Base-by-base conservation (phyloP, 1,140 invertebrate species). In the Drosophila bifasciata region DNA sequence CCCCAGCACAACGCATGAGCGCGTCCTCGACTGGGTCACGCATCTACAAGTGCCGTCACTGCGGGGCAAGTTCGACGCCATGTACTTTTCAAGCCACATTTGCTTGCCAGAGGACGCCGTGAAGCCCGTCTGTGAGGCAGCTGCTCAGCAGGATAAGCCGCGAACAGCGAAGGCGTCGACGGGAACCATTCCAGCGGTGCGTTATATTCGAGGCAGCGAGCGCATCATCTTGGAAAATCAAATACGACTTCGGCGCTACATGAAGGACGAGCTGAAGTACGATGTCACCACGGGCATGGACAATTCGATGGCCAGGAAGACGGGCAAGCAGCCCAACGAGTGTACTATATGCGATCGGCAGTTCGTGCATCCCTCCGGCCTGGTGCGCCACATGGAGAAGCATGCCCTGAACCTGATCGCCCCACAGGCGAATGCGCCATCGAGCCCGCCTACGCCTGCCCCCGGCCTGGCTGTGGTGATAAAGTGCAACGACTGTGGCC, bases 381-480 rank as follows among this genome's bases (percentile, higher is more conserved):
- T 91, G 21, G 64, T 71, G 16, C 79, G 91, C 9, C 91, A 91
- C 66, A 89, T 91, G 84, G 91, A 91, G 48, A 91, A 91, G 60
- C 91, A 91, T 67, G 79, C 81, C 2, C 40, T 91, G 17, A 89
- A 91, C 21, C 46, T 81, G 3, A 85, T 91, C 17, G 80, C 90
- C 1, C 53, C 62, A 0, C 63, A 68, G 32, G 25, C 44, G 0
- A 78, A 6, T 28, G 3, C 51, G 4, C 68, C 68, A 5, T 55
- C 32, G 2, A 17, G 72, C 19, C 36, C 51, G 5, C n/a, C 56
- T 13, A 32, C 60, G 2, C 39, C 56, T 3, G 36, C 63, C 3
- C 28, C 68, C 1, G 74, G 85, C 1, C 51, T 91, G 0, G 43
- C 64, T 0, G 61, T 81, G 8, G 77, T 90, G 0, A 41, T 79